Base-by-base conservation (phyloP, 2,113 vertebrate genomes). In the Phyllostomus discolor region DNA sequence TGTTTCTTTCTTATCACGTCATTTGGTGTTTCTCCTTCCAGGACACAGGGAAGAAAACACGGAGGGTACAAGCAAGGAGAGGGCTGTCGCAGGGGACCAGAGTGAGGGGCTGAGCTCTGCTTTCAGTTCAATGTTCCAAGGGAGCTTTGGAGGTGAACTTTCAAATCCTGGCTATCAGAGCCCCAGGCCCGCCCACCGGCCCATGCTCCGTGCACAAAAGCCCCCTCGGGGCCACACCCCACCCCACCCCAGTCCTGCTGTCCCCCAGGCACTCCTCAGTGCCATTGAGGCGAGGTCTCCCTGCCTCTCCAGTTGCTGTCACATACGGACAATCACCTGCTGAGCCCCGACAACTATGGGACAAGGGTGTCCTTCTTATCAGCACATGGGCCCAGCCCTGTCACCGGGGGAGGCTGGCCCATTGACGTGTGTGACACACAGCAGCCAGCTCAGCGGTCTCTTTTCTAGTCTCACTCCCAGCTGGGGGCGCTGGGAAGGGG, bases 211-310 rank as follows among this genome's bases (percentile, higher is more conserved):
- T 48, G 76, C 59, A 2, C 22, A 20, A 12, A 73, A 38, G 64
- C 22, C 54, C 26, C 38, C 0, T 1, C 0, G 0, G 46, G 43
- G 24, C 4, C 16, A 19, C 24, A 17, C 7, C 10, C 3, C 57
- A 41, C 24, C 8, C 33, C 11, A 33, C 33, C 5, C 28, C 38
- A 15, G 69, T 19, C 48, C 35, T n/a, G 73, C 41, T 7, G 52
- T 26, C 17, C 24, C 19, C 15, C 2, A 5, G 1, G 33, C 41
- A 14, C 46, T 59, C 28, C 69, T 46, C 41, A 1, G 15, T 35
- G 52, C 43, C 72, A 31, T 19, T 9, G 1, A 1, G 2, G 7
- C n/a, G n/a, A 14, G 50, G 17, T 5, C 72, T 69, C n/a, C 59
- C 54, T 62, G 57, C 28, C 31, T 64, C 28, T 28, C 41, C 10